Conservation (phyloP, 2,888 invertebrate species). For the Odontothrips loti region DNA sequence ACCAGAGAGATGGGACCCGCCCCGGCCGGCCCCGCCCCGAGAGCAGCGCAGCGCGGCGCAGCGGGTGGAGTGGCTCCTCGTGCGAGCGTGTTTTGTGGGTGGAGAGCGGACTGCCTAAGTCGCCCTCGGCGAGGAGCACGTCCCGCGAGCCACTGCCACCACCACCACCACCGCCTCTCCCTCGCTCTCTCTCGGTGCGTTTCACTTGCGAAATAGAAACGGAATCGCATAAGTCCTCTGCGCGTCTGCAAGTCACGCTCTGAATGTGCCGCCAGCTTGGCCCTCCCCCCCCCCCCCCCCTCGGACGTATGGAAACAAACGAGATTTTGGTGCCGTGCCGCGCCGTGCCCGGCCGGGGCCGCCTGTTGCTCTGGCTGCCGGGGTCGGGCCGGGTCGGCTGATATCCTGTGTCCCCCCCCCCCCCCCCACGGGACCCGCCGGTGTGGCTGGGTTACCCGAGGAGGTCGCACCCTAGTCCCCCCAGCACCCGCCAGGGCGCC, state of each 20-base stretch:
- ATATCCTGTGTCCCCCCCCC: not conserved
- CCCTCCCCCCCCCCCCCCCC: not conserved
- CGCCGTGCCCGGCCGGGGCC: no score
- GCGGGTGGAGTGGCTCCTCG: no score
- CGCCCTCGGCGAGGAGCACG: no score
- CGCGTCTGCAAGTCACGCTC: constrained; percentile 5
- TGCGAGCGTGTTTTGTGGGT: no score
- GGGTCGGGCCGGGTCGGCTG: not conserved
- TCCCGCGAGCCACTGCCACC: no score
- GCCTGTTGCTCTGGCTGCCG: not conserved
- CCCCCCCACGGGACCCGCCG: no score
- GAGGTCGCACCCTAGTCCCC: not conserved
- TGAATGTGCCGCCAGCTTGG: not conserved
- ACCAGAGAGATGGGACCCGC: no score
- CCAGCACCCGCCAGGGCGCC: no score
- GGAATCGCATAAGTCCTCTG: constrained; percentile 11
- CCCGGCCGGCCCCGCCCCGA: no score
- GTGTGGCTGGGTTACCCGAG: not conserved
- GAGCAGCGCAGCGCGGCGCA: no score
- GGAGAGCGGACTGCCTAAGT: no score
- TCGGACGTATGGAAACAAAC: constrained; percentile 1
- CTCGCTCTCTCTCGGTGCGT: not conserved
- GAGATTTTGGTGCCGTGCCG: not conserved
- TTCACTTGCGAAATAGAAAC: not conserved
- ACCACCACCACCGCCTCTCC: not conserved